Evolutionary conservation across 2,888 invertebrate genomes (phyloP).

Genomic region (Timandra comae): DNA sequence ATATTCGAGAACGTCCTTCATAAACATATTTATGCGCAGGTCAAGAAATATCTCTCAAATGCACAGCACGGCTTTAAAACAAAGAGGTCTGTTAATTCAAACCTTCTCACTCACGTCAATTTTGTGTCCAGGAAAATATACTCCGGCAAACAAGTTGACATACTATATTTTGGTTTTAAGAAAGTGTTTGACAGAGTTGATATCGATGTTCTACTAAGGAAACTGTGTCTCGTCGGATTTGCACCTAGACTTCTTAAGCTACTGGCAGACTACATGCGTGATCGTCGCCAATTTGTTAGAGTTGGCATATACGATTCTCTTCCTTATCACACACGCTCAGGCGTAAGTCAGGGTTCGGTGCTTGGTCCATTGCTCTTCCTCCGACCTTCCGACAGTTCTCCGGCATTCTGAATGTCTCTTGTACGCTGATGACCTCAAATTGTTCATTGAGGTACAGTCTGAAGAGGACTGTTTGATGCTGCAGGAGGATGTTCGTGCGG

Average conservation of each 20-base stretch:
- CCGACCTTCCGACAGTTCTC: neutral
- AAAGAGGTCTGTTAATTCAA: neutral
- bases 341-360: constrained; percentile 2
- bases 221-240: neutral
- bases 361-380: constrained; percentile 1
- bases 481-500: neutral
- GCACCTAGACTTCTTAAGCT: neutral
- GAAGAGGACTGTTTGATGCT: neutral
- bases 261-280: neutral
- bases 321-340: constrained; percentile 1
- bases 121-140: neutral
- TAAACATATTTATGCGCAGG: no score
- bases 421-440: constrained; percentile 3
- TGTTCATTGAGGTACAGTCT: neutral
- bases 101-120: neutral
- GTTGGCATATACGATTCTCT: constrained; percentile 1
- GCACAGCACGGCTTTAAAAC: neutral
- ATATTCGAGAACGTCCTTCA: no score
- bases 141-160: neutral
- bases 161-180: neutral
- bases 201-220: neutral
- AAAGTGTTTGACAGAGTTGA: neutral
- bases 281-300: constrained; percentile 1
- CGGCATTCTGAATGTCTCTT: neutral
- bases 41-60: no score